Evolutionary conservation across 53 echinoderm and acorn worm species (phyloP).

Genomic region (Luidia sarsii): DNA sequence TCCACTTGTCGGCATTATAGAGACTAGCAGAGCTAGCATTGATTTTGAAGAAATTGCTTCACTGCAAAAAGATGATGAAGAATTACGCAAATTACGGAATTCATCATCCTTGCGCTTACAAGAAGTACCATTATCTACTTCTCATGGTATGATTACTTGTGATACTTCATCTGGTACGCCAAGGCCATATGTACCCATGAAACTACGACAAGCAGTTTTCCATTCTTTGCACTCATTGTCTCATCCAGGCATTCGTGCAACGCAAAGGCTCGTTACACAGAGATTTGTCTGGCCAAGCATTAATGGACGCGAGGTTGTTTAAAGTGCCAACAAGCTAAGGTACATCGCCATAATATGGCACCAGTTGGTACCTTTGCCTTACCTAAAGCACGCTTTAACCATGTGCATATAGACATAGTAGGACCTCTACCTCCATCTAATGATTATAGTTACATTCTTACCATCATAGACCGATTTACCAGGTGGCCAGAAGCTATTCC

Average conservation of each 20-base stretch:
- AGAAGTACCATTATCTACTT: constrained; percentile 2
- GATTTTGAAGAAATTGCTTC: constrained; percentile 35
- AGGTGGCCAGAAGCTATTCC: constrained; percentile 73
- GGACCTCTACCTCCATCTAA: constrained; percentile 30
- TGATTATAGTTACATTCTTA: constrained; percentile 46
- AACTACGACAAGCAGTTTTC: constrained; percentile 32
- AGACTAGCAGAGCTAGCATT: background rate
- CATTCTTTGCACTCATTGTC: constrained; percentile 43
- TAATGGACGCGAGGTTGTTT: constrained; percentile 45
- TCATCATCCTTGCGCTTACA: constrained; percentile 7
- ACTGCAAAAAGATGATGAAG: constrained; percentile 11
- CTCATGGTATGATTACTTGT: background rate
- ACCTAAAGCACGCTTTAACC: constrained; percentile 41
- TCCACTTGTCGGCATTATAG: background rate
- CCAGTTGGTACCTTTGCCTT: constrained; percentile 53
- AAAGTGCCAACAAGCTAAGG: constrained; percentile 47
- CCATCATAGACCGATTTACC: constrained; percentile 58
- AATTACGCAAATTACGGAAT: background rate
- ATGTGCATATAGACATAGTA: constrained; percentile 37
- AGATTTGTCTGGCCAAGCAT: too few relatives aligned
- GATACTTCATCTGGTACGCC: constrained; percentile 34
- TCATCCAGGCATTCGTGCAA: constrained; percentile 36
- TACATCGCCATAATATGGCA: constrained; percentile 21
- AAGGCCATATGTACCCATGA: constrained; percentile 25
- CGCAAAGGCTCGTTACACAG: constrained; percentile 18